phyloP scores from a whole-genome alignment of 2,888 invertebrate genomes.

The Pammene fasciana region DNA sequence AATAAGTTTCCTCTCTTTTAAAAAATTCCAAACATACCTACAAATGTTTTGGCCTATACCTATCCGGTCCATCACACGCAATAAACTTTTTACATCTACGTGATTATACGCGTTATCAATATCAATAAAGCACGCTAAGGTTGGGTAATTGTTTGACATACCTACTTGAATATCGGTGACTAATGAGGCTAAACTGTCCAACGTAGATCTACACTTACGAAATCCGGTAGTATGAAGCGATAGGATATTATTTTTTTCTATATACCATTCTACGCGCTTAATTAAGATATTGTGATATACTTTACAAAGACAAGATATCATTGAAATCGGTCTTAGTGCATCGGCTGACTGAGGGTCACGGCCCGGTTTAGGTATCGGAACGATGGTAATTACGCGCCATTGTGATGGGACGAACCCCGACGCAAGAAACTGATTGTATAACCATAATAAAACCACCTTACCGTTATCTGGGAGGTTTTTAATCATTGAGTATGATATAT shows the following conservation, averaged over 20 bases:
- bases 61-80: not conserved
- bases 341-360: not conserved
- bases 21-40: slow-evolving; percentile 1
- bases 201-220: not conserved
- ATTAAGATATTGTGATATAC: not conserved
- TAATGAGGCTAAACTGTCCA: not conserved
- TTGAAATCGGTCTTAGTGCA: not conserved
- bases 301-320: not conserved
- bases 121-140: not conserved
- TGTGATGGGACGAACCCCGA: slow-evolving; percentile 16
- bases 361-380: slow-evolving; percentile 21
- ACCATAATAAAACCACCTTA: slow-evolving; percentile 21
- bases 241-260: slow-evolving; percentile 1
- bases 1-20: not conserved
- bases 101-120: slow-evolving; percentile 2
- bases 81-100: not conserved
- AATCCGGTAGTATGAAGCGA: not conserved
- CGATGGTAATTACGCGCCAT: slow-evolving; percentile 13
- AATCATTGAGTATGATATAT: not conserved
- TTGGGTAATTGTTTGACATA: not conserved
- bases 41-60: not conserved
- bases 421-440: slow-evolving; percentile 33
- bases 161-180: not conserved
- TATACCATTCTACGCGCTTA: not conserved
- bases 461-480: not conserved